A percentile compares a stretch with the other conserved stretches of the same genome.
Evolutionary conservation across 2,113 vertebrate species (phyloP).

Genomic region (Sinocyclocheilus grahami): DNA sequence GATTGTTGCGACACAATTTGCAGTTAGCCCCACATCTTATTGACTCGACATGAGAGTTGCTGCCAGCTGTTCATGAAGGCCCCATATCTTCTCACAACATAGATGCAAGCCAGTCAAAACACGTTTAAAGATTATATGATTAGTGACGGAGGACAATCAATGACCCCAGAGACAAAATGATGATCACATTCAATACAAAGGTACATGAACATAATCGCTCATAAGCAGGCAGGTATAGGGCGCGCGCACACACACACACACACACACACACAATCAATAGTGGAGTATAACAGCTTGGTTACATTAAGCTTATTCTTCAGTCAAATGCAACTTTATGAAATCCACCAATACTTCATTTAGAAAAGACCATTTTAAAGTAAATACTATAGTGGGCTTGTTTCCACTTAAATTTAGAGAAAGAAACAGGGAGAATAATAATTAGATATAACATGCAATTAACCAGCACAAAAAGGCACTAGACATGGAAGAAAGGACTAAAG

Average conservation of each 20-base stretch:
- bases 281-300: background rate
- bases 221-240: background rate
- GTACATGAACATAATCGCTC: background rate
- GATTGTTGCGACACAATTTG: slow-evolving; percentile 11
- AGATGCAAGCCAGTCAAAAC: slow-evolving; percentile 25
- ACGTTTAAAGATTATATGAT: slow-evolving; percentile 20
- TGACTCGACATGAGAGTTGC: slow-evolving; percentile 17
- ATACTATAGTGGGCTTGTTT: background rate
- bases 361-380: background rate
- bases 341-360: too few relatives aligned
- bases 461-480: slow-evolving; percentile 12
- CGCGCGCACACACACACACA: background rate
- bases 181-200: background rate
- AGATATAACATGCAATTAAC: slow-evolving; percentile 13
- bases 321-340: background rate
- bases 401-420: background rate
- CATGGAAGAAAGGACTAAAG: background rate
- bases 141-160: background rate
- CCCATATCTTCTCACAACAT: slow-evolving; percentile 7
- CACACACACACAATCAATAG: slow-evolving; percentile 11
- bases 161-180: slow-evolving; percentile 4
- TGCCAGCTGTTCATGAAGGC: slow-evolving; percentile 13
- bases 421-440: background rate
- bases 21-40: slow-evolving; percentile 30
- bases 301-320: background rate